Evolutionary conservation across 2,888 invertebrate genomes (phyloP), one percentile per base, ranked within the genome.

Genomic region (Philonicus albiceps): DNA sequence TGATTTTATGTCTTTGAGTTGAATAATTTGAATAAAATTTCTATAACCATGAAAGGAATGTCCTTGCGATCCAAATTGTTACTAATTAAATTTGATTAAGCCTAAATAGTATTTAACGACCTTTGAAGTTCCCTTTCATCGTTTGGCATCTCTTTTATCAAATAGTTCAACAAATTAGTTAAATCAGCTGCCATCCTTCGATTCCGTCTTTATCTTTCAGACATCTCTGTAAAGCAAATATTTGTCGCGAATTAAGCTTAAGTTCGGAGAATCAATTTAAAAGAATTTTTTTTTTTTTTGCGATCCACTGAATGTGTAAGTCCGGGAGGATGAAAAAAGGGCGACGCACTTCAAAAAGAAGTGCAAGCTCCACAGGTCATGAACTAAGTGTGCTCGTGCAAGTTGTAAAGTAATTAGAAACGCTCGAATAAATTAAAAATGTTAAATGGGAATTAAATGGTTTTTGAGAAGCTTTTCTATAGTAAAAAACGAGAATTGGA

Each of bases 371-470:
- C n/a, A n/a, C 19, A 19, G 8, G 31, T 8, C 72, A 5, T 27
- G 19, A 31, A 43, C 64, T 64, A 40, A 37, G 76, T 22, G 53
- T 30, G 43, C 31, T 53, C 80, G 49, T 80, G 80, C n/a, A 80
- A 80, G 53, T 49, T 53, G 27, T 27, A 49, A 80, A 80, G 13
- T 49, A 53, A 49, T 80, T 53, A 80, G 53, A 11, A 53, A 43
- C 49, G 31, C 53, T 80, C 30, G 80, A 49, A 80, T 80, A 53
- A 80, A 78, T 78, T 78, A 78, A 78, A 78, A 43, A 80, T 53
- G 53, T 49, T 80, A 30, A 40, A 34, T 53, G 53, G 3, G 40
- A 80, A n/a, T 53, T 80, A 31, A 80, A 80, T 30, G 30, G 31
- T 74, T 31, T 74, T 31, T 31, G 16, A 34, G 16, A 74, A 74